Evolutionary conservation across 2,888 invertebrate genomes (phyloP).

Genomic region (Nycteola revayana): DNA sequence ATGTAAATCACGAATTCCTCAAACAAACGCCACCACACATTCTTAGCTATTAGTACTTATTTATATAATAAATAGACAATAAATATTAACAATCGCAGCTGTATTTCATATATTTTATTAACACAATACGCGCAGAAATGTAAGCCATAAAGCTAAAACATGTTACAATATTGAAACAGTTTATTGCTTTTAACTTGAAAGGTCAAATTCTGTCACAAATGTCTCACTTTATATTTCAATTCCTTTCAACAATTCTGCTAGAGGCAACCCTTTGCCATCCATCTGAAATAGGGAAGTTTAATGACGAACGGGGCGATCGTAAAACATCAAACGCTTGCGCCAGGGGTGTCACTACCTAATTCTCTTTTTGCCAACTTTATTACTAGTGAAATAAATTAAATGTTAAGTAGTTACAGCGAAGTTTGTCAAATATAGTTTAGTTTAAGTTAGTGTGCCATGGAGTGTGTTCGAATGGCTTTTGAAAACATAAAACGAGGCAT

Average conservation of each 20-base stretch:
- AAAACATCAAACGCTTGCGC: slow-evolving; percentile 64
- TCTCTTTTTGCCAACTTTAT: slow-evolving; percentile 36
- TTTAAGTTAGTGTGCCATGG: neutral
- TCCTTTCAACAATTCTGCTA: slow-evolving; percentile 9
- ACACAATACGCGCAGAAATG: too few species aligned
- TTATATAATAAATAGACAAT: too few species aligned
- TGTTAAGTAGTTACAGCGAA: slow-evolving; percentile 29
- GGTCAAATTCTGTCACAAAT: neutral
- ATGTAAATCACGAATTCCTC: too few species aligned
- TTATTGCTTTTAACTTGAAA: neutral
- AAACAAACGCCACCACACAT: too few species aligned
- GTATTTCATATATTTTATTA: too few species aligned
- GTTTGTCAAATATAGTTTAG: slow-evolving; percentile 25
- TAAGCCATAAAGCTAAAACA: too few species aligned
- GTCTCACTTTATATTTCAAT: slow-evolving; percentile 2
- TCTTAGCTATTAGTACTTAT: too few species aligned
- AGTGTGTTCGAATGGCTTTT: too few species aligned
- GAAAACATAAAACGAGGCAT: too few species aligned
- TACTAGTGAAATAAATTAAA: slow-evolving; percentile 37
- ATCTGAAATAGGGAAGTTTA: slow-evolving; percentile 70
- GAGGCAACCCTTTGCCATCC: slow-evolving; percentile 55
- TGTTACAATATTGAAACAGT: too few species aligned
- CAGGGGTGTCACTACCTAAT: slow-evolving; percentile 55
- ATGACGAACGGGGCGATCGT: slow-evolving; percentile 69
- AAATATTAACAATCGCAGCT: too few species aligned